phyloP scores from a whole-genome alignment of 2,797 vertebrate species.

The Heterohyrax brucei region DNA sequence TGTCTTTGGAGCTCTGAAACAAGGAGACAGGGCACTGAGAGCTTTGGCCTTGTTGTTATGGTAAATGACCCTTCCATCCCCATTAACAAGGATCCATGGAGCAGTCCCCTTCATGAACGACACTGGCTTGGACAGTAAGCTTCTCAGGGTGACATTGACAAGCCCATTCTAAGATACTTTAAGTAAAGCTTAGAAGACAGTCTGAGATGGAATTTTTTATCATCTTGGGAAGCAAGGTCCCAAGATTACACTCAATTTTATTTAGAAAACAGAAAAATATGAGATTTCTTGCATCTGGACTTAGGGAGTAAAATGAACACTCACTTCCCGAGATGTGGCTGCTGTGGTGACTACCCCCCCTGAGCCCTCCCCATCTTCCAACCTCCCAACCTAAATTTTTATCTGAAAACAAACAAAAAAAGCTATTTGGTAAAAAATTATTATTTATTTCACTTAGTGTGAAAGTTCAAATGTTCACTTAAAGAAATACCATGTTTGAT shows the following conservation, averaged over 20 bases:
- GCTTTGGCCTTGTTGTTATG: neutral
- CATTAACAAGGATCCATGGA: neutral
- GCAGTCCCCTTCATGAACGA: accelerated
- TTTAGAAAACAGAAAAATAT: neutral
- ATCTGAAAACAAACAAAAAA: too few relatives aligned
- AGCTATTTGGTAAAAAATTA: neutral
- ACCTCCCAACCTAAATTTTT: neutral
- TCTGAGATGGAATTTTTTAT: neutral
- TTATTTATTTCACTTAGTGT: neutral
- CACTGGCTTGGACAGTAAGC: accelerated
- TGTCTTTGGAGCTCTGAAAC: neutral
- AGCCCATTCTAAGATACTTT: neutral
- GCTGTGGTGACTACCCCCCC: neutral
- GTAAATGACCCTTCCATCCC: neutral
- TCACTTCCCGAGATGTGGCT: neutral
- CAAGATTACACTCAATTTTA: neutral
- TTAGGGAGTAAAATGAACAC: accelerated
- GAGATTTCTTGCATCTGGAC: neutral
- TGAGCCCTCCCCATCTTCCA: neutral
- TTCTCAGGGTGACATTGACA: accelerated
- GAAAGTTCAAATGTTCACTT: neutral
- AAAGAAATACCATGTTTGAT: neutral
- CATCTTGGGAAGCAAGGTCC: neutral
- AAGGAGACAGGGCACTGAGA: neutral
- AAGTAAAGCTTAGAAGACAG: neutral